Evolutionary conservation across 1,140 invertebrate species (phyloP).

Genomic region (Sitophilus oryzae): DNA sequence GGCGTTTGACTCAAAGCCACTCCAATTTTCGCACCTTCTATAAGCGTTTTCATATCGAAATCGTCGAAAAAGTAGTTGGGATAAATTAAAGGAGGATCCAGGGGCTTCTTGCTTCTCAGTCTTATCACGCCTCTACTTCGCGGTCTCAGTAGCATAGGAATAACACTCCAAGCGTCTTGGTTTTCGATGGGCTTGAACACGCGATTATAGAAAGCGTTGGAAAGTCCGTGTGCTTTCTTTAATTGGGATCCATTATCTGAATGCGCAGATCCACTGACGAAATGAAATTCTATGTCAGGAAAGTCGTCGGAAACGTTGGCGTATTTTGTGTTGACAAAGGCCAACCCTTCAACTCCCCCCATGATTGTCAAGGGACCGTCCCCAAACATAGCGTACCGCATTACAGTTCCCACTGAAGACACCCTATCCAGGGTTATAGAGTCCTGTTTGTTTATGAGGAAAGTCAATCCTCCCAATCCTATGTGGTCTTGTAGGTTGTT

Average conservation of each 20-base stretch:
- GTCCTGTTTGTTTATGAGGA: slow-evolving; percentile 67
- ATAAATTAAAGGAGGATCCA: slow-evolving; percentile 85
- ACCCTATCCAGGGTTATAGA: slow-evolving; percentile 74
- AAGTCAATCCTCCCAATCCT: slow-evolving; percentile 76
- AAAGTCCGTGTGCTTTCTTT: slow-evolving; percentile 72
- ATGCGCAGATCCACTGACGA: slow-evolving; percentile 83
- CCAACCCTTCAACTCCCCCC: slow-evolving; percentile 85
- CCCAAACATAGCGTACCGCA: slow-evolving; percentile 72
- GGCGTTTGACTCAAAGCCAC: slow-evolving; percentile 67
- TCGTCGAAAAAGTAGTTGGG: slow-evolving; percentile 84
- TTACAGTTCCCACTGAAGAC: slow-evolving; percentile 66
- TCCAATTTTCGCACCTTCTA: slow-evolving; percentile 78
- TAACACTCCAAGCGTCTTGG: slow-evolving; percentile 76
- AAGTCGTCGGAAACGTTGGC: slow-evolving; percentile 77
- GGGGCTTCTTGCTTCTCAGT: slow-evolving; percentile 75
- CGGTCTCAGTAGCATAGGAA: slow-evolving; percentile 78
- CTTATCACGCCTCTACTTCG: slow-evolving; percentile 73
- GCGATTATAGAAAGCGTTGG: slow-evolving; percentile 62
- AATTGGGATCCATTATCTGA: slow-evolving; percentile 80
- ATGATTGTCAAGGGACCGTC: slow-evolving; percentile 80
- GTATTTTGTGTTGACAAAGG: slow-evolving; percentile 85
- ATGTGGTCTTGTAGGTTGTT: slow-evolving; percentile 87
- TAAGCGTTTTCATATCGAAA: slow-evolving; percentile 68
- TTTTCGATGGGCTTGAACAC: slow-evolving; percentile 71
- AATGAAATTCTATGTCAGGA: slow-evolving; percentile 89